These are phyloP conservation scores for Hydriomena furcata DNA, from an alignment of 2,888 invertebrate genomes.

Conservation along the genomic window DNA sequence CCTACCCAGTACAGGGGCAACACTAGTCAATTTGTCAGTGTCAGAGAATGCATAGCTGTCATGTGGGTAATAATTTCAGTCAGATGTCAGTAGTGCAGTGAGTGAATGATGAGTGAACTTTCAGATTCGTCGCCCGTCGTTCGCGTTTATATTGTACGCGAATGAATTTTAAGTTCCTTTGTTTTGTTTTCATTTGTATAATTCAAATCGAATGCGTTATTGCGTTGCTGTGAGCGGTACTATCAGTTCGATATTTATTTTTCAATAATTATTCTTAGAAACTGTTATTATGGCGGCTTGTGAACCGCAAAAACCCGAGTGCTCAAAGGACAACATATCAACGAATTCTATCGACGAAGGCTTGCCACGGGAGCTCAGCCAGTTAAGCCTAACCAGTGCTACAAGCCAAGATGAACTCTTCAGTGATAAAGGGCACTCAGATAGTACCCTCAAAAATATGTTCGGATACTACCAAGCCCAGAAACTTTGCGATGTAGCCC, in stretches of 20 bases:
- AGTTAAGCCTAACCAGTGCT: constrained; percentile 86
- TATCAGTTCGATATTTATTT: constrained; percentile 8
- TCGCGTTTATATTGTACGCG: no score
- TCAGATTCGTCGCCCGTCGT: no score
- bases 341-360: constrained; percentile 81
- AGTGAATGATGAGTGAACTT: no score
- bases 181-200: constrained; percentile 17
- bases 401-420: constrained; percentile 91
- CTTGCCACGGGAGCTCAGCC: constrained; percentile 86
- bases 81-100: no score
- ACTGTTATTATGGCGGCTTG: constrained; percentile 64
- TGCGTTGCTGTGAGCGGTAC: constrained; percentile 16
- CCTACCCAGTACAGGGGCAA: no score
- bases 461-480: constrained; percentile 91
- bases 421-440: constrained; percentile 91
- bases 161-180: constrained; percentile 10
- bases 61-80: no score
- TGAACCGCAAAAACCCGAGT: constrained; percentile 69
- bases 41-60: no score
- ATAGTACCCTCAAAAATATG: constrained; percentile 91
- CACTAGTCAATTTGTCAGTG: no score
- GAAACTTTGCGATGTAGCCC: constrained; percentile 93
- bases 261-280: background rate
- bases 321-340: constrained; percentile 76
- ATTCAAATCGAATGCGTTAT: constrained; percentile 11